A percentile compares a stretch with the other conserved stretches of the same genome.
These are phyloP conservation scores for Epinotia ramella DNA, from an alignment of 2,888 invertebrate species.

Conservation along the genomic window DNA sequence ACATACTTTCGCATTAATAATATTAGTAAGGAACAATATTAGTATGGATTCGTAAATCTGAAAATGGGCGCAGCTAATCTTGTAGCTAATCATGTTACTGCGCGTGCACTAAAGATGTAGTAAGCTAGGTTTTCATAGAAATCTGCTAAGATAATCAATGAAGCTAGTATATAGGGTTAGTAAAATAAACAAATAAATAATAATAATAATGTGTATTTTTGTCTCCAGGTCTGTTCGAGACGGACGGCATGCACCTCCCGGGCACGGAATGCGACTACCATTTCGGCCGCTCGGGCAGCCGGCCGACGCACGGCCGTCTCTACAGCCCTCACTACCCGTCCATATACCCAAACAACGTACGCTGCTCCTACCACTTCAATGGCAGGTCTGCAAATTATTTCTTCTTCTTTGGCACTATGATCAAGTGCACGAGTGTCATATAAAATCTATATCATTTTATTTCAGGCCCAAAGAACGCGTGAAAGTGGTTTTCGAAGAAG, in stretches of 20 bases:
- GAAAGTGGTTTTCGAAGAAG: conserved; percentile 92
- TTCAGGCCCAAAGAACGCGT: conserved; percentile 91
- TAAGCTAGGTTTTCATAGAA: not conserved
- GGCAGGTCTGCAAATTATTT: conserved; percentile 87
- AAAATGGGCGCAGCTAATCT: no score
- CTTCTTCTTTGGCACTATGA: no score
- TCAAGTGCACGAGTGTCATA: not conserved
- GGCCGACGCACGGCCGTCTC: conserved; percentile 90
- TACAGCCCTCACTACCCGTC: conserved; percentile 98
- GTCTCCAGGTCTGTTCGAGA: conserved; percentile 90
- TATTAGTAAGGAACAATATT: no score
- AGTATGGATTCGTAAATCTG: no score
- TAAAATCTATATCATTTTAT: conserved; percentile 55
- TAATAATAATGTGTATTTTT: conserved; percentile 30
- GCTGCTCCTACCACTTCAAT: conserved; percentile 95
- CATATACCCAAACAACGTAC: conserved; percentile 95
- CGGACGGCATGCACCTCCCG: conserved; percentile 90
- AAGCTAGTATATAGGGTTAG: not conserved
- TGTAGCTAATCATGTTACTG: no score
- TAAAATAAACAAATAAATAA: not conserved
- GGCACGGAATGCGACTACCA: conserved; percentile 94
- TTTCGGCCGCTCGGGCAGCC: conserved; percentile 90
- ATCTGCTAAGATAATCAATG: not conserved
- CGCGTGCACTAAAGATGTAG: no score
- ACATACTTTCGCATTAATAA: no score